Evolutionary conservation across 2,113 vertebrate species (phyloP).

Genomic region (Ahaetulla prasina): DNA sequence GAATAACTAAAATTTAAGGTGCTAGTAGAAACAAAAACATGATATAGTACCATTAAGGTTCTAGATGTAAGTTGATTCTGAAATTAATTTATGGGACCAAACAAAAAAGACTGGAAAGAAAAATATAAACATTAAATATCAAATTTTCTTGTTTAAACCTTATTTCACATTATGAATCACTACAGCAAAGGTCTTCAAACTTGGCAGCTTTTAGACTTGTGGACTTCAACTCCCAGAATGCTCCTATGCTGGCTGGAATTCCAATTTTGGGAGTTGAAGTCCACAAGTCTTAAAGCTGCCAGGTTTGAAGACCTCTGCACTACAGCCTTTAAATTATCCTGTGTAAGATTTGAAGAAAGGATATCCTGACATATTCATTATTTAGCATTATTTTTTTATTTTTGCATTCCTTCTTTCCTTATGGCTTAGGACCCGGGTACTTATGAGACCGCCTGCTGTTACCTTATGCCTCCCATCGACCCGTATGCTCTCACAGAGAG

Average conservation of each 20-base stretch:
- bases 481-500: too few relatives aligned
- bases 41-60: neutral
- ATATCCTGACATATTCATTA: neutral
- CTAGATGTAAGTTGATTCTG: neutral
- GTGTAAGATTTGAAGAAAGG: neutral
- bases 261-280: too few relatives aligned
- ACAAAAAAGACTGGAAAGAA: neutral
- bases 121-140: neutral
- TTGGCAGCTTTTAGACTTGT: too few relatives aligned
- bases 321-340: neutral
- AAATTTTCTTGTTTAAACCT: neutral
- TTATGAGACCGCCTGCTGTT: too few relatives aligned
- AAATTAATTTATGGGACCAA: neutral
- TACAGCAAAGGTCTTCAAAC: too few relatives aligned
- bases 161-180: neutral
- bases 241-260: too few relatives aligned
- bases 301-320: too few relatives aligned
- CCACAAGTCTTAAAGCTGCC: too few relatives aligned
- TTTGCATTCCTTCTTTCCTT: neutral
- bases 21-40: neutral
- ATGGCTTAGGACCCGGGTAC: too few relatives aligned
- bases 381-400: neutral
- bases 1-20: neutral
- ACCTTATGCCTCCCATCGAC: too few relatives aligned
- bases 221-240: too few relatives aligned